phyloP scores from a whole-genome alignment of 2,888 invertebrate genomes.

The Cylindroiulus punctatus region DNA sequence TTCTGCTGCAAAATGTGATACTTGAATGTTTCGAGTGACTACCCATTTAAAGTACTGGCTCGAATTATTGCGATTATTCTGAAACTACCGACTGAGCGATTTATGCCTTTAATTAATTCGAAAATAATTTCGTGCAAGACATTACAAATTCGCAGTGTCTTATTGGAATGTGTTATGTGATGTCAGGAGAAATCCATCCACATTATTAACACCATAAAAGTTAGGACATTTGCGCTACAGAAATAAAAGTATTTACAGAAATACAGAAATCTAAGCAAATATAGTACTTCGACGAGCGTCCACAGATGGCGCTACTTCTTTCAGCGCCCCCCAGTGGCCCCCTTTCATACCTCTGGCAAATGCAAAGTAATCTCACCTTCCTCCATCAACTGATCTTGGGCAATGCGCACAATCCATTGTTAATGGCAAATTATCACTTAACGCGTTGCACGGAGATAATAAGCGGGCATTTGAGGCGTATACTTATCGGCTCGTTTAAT shows the following conservation, averaged over 20 bases:
- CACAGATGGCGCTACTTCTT: not conserved
- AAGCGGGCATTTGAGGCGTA: not conserved
- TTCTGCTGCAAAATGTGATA: not conserved
- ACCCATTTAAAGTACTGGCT: too few relatives aligned
- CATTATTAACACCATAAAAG: not conserved
- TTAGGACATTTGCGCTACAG: not conserved
- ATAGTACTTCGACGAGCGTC: not conserved
- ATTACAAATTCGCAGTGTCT: too few relatives aligned
- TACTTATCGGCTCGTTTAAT: constrained; percentile 26
- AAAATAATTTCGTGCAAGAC: too few relatives aligned
- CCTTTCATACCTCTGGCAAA: not conserved
- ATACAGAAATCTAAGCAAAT: too few relatives aligned
- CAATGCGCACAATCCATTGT: not conserved
- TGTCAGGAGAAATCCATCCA: not conserved
- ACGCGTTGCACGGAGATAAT: constrained; percentile 30
- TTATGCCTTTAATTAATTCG: too few relatives aligned
- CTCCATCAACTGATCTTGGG: not conserved
- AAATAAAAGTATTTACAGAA: too few relatives aligned
- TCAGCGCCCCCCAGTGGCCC: too few relatives aligned
- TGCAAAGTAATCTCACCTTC: not conserved
- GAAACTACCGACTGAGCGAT: too few relatives aligned
- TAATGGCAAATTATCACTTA: constrained; percentile 17
- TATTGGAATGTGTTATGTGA: not conserved
- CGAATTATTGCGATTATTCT: too few relatives aligned
- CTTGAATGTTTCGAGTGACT: too few relatives aligned